Evolutionary conservation across 2,113 vertebrate genomes (phyloP), one percentile per base, ranked within the genome.

Genomic region (Sus scrofa): DNA sequence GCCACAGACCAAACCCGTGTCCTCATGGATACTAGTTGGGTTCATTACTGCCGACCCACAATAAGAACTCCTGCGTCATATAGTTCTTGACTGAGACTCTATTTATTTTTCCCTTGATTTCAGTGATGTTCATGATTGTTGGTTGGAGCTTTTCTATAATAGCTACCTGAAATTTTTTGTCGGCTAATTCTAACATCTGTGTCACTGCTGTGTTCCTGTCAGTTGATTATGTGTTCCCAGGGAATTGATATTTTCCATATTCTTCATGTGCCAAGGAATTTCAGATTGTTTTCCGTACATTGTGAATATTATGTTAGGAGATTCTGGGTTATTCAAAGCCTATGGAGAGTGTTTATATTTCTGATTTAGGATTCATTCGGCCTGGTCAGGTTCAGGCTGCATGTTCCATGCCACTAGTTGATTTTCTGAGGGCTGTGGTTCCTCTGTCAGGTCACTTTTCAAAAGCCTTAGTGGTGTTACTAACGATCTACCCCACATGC

Each of bases 1-100:
- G 44, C 44, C 8, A 8, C 44, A 44, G 44, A 44, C 44, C 44
- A 8, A 44, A 44, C 44, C 44, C 8, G 44, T 8, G 44, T 44
- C 44, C 44, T 44, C 44, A 44, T 44, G 44, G 44, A 44, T 44
- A 44, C 44, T n/a, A n/a, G n/a, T 44, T 44, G 44, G 44, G 44
- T 44, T 44, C 44, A 44, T 44, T 44, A 6, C 44, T 8, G 44
- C 44, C 8, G 4, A 44, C 5, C 44, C 44, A 44, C 44, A 8
- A 44, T 8, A 44, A 44, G 44, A 44, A 44, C 44, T 44, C 44
- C 44, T 39, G 7, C 14, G 9, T 73, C 34, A 54, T 65, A 6
- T 82, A 5, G 88, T 86, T 96, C 56, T 71, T 95, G 39, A 78
- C 73, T 68, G 15, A 87, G 30, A 81, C 37, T 85, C 19, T 68